Conservation (phyloP, 2,113 vertebrate species). For the Platycercus adscitus region DNA sequence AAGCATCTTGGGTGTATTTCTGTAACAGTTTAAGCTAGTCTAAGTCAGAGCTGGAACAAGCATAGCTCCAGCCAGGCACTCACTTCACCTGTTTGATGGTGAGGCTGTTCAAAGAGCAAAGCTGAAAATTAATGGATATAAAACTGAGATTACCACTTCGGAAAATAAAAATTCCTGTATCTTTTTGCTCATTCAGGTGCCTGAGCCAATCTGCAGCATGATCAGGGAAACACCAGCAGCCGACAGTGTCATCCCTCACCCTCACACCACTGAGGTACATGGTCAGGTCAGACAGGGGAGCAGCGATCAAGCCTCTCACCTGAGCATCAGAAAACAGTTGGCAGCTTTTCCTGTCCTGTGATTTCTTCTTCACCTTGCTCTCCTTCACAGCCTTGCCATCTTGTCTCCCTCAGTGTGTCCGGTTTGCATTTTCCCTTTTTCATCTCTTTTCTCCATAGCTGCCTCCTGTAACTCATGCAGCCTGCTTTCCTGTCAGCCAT, state of each 20-base stretch:
- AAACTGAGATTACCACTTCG: neutral
- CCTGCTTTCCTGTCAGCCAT: neutral
- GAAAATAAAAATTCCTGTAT: neutral
- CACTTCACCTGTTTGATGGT: neutral
- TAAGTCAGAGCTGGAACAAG: neutral
- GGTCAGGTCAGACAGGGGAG: neutral
- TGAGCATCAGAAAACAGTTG: neutral
- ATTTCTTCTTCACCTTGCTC: neutral
- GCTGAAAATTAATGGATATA: neutral
- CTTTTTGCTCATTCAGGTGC: neutral
- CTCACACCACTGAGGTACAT: accelerated
- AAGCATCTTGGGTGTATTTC: neutral
- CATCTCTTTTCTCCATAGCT: neutral
- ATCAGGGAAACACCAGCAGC: neutral
- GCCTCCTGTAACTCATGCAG: neutral
- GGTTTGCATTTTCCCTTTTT: neutral
- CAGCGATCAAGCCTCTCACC: neutral
- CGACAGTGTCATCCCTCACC: neutral
- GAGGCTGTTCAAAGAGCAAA: neutral
- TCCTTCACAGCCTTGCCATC: neutral
- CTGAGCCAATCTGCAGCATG: neutral
- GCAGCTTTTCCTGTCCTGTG: neutral
- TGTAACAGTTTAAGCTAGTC: neutral
- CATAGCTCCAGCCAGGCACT: neutral
- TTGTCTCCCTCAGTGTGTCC: neutral